These are phyloP conservation scores for Cheirogaleus major DNA, from an alignment of 2,797 vertebrate species.

Conservation along the genomic window DNA sequence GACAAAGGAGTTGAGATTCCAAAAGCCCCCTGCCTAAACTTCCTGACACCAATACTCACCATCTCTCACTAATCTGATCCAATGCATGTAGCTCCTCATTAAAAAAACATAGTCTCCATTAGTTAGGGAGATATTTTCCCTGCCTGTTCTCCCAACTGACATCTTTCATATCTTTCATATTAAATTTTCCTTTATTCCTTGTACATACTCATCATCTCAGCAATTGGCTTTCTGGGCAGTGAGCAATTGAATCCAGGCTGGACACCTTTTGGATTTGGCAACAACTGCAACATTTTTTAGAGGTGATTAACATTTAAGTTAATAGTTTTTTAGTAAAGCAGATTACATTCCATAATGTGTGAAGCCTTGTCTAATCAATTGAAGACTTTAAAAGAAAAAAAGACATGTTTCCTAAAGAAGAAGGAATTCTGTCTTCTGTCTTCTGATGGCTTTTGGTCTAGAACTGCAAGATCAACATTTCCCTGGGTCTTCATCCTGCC, in stretches of 20 bases:
- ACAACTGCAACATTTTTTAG: neutral
- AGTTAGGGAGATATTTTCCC: neutral
- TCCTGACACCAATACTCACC: too few species aligned
- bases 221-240: neutral
- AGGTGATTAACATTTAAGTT: neutral
- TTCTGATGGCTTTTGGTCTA: neutral
- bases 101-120: neutral
- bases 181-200: neutral
- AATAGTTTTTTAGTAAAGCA: neutral
- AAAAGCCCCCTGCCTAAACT: too few species aligned
- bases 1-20: too few species aligned
- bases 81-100: too few species aligned
- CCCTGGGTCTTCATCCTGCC: neutral
- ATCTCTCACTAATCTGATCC: too few species aligned
- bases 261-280: neutral
- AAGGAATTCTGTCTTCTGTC: neutral
- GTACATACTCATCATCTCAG: neutral
- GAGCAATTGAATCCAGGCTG: neutral
- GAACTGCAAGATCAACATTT: neutral
- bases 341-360: neutral
- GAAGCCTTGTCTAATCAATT: neutral
- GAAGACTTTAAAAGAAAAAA: neutral
- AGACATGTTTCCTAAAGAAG: neutral
- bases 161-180: neutral
- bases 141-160: neutral